Conservation (phyloP, 2,888 invertebrate species). For the Cheilosia urbana region DNA sequence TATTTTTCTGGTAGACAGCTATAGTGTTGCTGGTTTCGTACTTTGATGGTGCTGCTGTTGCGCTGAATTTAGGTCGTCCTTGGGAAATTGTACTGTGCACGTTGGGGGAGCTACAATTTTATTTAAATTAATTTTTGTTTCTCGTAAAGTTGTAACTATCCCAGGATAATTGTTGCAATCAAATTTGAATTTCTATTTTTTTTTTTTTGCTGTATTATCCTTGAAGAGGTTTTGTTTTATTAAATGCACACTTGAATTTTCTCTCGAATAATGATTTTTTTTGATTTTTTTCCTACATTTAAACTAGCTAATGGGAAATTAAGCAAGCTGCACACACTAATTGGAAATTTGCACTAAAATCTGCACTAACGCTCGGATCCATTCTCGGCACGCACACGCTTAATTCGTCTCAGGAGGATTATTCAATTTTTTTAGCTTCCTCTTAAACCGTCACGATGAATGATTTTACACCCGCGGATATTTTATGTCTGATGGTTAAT, state of each 20-base stretch:
- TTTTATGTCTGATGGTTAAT: constrained; percentile 25
- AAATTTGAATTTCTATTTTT: not conserved
- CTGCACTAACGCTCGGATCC: constrained; percentile 19
- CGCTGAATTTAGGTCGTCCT: constrained; percentile 48
- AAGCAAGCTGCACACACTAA: constrained; percentile 2
- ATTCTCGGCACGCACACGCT: constrained; percentile 38
- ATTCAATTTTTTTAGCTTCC: constrained; percentile 24
- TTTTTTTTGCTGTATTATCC: constrained; percentile 31
- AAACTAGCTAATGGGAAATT: constrained; percentile 20
- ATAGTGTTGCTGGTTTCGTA: constrained; percentile 31
- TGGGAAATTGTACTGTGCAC: constrained; percentile 37
- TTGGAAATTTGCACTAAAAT: constrained; percentile 14
- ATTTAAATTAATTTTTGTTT: constrained; percentile 34
- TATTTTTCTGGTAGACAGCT: constrained; percentile 1
- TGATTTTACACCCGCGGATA: constrained; percentile 26
- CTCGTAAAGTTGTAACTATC: constrained; percentile 43
- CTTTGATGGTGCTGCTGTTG: constrained; percentile 44
- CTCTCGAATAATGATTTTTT: not conserved
- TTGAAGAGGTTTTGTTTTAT: constrained; percentile 16
- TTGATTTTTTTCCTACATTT: constrained; percentile 6
- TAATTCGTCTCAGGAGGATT: constrained; percentile 20
- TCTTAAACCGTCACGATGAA: constrained; percentile 37
- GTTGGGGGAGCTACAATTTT: constrained; percentile 4
- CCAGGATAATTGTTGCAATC: constrained; percentile 25
- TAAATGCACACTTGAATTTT: not conserved